phyloP scores from a whole-genome alignment of 2,113 vertebrate species.

The Psittacara wagleri region DNA sequence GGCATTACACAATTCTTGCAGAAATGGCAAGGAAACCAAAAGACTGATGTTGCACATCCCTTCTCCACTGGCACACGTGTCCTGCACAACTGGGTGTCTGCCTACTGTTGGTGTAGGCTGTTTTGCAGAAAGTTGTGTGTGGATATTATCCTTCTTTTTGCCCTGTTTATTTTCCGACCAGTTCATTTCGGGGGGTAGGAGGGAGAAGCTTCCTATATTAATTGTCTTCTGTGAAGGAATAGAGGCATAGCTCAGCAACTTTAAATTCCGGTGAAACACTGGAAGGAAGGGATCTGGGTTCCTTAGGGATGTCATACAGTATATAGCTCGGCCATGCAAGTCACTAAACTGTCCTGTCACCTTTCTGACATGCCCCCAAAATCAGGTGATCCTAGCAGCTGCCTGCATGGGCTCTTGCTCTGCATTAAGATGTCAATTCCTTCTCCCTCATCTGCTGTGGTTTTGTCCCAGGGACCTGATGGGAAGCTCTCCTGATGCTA shows the following conservation, averaged over 20 bases:
- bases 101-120: rapidly evolving
- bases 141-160: not conserved
- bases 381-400: not conserved
- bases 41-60: not conserved
- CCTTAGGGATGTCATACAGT: rapidly evolving
- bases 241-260: not conserved
- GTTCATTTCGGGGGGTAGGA: not conserved
- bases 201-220: not conserved
- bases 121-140: not conserved
- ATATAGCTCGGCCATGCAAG: not conserved
- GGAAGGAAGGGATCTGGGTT: not conserved
- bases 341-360: not conserved
- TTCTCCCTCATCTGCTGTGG: rapidly evolving
- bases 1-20: not conserved
- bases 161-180: not conserved
- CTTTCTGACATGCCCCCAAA: not conserved
- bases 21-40: not conserved
- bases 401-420: not conserved
- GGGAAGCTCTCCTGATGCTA: not conserved
- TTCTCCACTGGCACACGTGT: not conserved
- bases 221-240: not conserved
- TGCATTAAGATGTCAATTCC: not conserved
- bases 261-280: not conserved
- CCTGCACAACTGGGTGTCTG: not conserved
- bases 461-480: not conserved